Conservation (phyloP, 2,797 vertebrate genomes). For the Bovichtus variegatus region DNA sequence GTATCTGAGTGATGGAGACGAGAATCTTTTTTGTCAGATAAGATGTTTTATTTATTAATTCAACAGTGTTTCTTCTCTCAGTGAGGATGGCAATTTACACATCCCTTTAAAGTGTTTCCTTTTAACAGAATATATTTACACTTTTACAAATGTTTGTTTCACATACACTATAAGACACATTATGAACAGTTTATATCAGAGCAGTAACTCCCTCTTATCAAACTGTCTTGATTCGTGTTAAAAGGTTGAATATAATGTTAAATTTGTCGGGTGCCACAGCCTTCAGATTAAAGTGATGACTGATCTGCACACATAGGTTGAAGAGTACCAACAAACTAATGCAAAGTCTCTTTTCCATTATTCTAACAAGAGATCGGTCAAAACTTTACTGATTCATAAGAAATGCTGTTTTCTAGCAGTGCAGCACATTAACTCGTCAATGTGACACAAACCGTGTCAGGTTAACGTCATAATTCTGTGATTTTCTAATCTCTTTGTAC, state of each 20-base stretch:
- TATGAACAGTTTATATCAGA: conserved; percentile 18
- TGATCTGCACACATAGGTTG: conserved; percentile 4
- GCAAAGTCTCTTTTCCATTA: conserved; percentile 11
- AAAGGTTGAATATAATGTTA: conserved; percentile 12
- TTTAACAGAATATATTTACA: conserved; percentile 68
- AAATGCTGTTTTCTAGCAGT: conserved; percentile 12
- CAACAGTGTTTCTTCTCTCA: conserved; percentile 47
- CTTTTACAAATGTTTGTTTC: conserved; percentile 57
- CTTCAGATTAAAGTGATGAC: conserved; percentile 11
- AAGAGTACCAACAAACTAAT: background rate
- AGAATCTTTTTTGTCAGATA: conserved; percentile 35
- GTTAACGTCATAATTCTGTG: conserved; percentile 16
- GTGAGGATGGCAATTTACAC: conserved; percentile 25
- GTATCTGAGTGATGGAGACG: conserved; percentile 14
- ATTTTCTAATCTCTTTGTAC: conserved; percentile 40
- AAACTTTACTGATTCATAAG: background rate
- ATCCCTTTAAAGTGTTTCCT: conserved; percentile 37
- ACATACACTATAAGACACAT: conserved; percentile 39
- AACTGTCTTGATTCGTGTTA: conserved; percentile 1
- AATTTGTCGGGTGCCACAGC: conserved; percentile 4
- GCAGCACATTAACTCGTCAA: conserved; percentile 18
- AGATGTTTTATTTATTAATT: conserved; percentile 73
- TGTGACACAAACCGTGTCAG: conserved; percentile 13
- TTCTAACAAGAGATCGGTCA: background rate
- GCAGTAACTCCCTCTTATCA: conserved; percentile 4